Evolutionary conservation across 2,797 vertebrate genomes (phyloP).

Genomic region (Rhinatrema bivittatum): DNA sequence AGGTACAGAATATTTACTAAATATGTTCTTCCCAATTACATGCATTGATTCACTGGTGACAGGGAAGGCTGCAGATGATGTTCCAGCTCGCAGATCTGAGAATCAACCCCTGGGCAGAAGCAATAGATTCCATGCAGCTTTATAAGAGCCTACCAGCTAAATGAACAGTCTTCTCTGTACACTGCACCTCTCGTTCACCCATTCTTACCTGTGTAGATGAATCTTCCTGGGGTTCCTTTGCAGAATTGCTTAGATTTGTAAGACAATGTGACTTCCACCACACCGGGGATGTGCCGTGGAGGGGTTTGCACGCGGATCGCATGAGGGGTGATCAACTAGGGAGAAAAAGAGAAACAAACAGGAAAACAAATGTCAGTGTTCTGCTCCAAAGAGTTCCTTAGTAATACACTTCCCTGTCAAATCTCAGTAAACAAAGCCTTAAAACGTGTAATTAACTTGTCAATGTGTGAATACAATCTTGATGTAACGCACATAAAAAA

Average conservation of each 20-base stretch:
- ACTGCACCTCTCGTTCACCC: conserved; percentile 28
- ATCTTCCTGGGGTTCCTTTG: conserved; percentile 93
- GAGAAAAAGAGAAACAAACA: conserved; percentile 28
- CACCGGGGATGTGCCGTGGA: conserved; percentile 72
- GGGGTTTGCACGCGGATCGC: conserved; percentile 97
- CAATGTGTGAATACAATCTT: conserved; percentile 44
- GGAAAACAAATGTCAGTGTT: conserved; percentile 19
- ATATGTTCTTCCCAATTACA: no score
- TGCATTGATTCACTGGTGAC: no score
- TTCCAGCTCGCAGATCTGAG: no score
- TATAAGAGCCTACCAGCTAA: no score
- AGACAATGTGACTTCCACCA: conserved; percentile 95
- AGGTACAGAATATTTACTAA: no score
- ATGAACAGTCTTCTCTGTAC: conserved; percentile 56
- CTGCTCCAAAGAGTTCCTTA: conserved; percentile 34
- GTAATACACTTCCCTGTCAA: conserved; percentile 34
- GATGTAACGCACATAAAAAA: conserved; percentile 40
- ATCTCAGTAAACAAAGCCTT: conserved; percentile 51
- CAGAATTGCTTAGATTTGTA: conserved; percentile 99
- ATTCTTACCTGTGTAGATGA: conserved; percentile 91
- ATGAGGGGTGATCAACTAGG: conserved; percentile 93
- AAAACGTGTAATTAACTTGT: conserved; percentile 57
- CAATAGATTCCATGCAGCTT: no score
- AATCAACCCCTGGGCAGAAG: no score
- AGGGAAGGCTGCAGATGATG: no score